These are phyloP conservation scores for Lacerta agilis DNA, from an alignment of 2,797 vertebrate species.

Conservation along the genomic window DNA sequence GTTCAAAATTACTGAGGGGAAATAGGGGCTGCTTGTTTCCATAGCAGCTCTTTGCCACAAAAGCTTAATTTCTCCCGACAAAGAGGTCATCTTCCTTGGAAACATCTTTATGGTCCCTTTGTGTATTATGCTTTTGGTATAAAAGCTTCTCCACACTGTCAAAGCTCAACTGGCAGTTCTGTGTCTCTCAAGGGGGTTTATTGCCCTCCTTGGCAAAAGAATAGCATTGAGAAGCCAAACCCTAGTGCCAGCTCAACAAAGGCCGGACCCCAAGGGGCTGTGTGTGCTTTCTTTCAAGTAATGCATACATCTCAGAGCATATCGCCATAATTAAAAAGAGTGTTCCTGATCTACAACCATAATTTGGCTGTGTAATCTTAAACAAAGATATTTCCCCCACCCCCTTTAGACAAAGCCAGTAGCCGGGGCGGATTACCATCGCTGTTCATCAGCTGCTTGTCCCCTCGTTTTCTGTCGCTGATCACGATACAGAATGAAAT, in stretches of 20 bases:
- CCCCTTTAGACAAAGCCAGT: background rate
- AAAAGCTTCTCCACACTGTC: conserved; percentile 69
- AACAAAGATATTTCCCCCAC: conserved; percentile 8
- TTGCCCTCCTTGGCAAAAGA: conserved; percentile 76
- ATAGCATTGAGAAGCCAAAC: conserved; percentile 68
- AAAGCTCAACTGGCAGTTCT: conserved; percentile 68
- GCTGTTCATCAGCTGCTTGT: background rate
- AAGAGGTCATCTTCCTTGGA: conserved; percentile 75
- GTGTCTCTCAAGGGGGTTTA: conserved; percentile 73
- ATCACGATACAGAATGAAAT: background rate
- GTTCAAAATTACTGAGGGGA: conserved; percentile 32
- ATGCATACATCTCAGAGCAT: conserved; percentile 65
- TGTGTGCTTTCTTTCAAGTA: conserved; percentile 52
- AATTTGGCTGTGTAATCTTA: conserved; percentile 21
- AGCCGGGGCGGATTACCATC: background rate
- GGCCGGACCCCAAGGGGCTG: conserved; percentile 65
- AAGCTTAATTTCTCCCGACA: conserved; percentile 71
- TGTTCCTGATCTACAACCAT: conserved; percentile 9
- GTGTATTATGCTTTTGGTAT: conserved; percentile 75
- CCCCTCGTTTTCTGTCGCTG: conserved; percentile 11
- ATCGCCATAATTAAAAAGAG: conserved; percentile 52
- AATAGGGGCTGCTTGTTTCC: conserved; percentile 64
- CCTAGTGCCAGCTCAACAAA: conserved; percentile 61
- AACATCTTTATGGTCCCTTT: conserved; percentile 75
- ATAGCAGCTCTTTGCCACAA: conserved; percentile 73